Conservation (phyloP, 1,140 invertebrate species). For the Sitobion miscanthi region DNA sequence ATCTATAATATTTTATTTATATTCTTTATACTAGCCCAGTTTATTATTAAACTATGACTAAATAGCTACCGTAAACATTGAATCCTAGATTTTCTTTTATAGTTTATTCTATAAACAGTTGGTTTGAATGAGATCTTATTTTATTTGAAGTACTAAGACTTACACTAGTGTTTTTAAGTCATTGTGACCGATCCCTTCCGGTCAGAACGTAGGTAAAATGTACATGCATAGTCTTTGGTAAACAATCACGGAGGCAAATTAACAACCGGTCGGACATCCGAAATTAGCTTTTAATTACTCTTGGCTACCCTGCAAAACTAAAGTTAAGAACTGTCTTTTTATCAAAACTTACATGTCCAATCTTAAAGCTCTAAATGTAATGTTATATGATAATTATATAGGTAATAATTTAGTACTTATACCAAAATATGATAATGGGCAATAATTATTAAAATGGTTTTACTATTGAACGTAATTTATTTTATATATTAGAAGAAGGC, state of each 20-base stretch:
- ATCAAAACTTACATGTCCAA: neutral
- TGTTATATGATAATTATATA: neutral
- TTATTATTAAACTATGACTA: neutral
- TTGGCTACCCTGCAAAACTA: neutral
- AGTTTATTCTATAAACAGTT: neutral
- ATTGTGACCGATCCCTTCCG: slow-evolving; percentile 5
- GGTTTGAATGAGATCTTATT: neutral
- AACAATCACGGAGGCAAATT: neutral
- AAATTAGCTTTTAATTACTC: slow-evolving; percentile 41
- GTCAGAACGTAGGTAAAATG: neutral
- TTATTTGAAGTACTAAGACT: neutral
- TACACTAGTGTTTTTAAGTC: slow-evolving; percentile 26
- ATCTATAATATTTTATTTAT: neutral
- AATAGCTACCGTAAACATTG: neutral
- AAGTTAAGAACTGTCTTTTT: neutral
- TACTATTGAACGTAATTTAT: neutral
- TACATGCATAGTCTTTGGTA: neutral
- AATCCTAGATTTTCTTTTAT: neutral
- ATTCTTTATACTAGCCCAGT: neutral
- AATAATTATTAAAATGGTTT: neutral
- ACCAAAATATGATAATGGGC: neutral
- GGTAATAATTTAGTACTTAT: neutral
- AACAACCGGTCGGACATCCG: slow-evolving; percentile 23
- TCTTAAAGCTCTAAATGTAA: neutral
- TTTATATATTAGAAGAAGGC: neutral